A percentile compares a stretch with the other conserved stretches of the same genome.
phyloP scores from a whole-genome alignment of 2,113 vertebrate genomes.

The Pelecanoides urinatrix region DNA sequence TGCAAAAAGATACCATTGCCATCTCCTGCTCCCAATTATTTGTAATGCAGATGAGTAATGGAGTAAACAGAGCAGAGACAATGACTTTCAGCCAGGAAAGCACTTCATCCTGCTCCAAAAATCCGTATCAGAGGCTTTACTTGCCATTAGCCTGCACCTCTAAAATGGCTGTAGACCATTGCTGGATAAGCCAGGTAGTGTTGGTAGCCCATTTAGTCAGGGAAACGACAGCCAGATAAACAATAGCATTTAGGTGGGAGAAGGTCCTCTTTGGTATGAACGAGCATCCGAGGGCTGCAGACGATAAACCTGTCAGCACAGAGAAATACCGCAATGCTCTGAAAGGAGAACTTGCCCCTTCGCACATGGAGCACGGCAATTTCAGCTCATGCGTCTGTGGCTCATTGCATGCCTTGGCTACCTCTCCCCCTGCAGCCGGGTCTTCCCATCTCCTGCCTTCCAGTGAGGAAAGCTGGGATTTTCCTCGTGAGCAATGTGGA shows the following conservation, averaged over 20 bases:
- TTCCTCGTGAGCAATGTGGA: rapidly evolving
- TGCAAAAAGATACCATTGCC: not conserved
- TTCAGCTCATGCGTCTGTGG: not conserved
- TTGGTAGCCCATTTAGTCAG: not conserved
- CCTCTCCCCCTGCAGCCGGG: not conserved
- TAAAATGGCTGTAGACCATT: not conserved
- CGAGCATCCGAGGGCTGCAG: not conserved
- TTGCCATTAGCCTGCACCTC: not conserved
- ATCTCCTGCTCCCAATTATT: not conserved
- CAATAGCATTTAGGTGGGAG: not conserved
- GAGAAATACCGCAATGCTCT: not conserved
- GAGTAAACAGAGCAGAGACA: not conserved
- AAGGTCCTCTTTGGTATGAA: not conserved
- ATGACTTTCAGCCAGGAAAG: not conserved
- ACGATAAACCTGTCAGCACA: not conserved
- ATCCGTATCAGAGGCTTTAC: not conserved
- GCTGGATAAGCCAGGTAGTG: not conserved
- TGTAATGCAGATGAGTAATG: not conserved
- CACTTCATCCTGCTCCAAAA: not conserved
- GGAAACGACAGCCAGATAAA: not conserved
- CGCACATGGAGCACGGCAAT: rapidly evolving
- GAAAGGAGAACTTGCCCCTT: not conserved
- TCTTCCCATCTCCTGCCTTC: not conserved
- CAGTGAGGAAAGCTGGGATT: not conserved
- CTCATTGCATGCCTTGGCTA: not conserved